These are phyloP conservation scores for Trichomalopsis sarcophagae DNA, from an alignment of 1,140 invertebrate genomes.

Conservation along the genomic window DNA sequence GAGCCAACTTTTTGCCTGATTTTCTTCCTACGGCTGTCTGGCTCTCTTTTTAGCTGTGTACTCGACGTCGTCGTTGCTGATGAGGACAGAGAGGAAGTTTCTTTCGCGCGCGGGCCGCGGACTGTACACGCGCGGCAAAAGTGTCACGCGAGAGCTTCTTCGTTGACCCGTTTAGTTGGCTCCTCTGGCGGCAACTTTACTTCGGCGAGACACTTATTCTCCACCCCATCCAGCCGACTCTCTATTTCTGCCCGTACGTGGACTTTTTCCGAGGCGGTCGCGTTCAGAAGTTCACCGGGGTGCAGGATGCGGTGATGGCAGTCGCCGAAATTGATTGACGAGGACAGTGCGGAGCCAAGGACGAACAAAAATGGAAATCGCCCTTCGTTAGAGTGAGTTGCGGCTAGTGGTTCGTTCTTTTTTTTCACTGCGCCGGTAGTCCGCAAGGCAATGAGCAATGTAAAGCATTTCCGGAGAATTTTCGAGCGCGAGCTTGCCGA, in stretches of 20 bases:
- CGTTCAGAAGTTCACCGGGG: neutral
- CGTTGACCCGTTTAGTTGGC: neutral
- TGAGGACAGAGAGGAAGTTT: neutral
- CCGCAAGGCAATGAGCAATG: neutral
- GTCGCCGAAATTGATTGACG: conserved; percentile 40
- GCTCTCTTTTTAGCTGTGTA: neutral
- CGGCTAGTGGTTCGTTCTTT: too few relatives aligned
- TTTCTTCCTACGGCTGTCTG: neutral
- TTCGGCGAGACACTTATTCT: neutral
- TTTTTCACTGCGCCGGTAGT: too few relatives aligned
- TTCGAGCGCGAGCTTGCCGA: neutral
- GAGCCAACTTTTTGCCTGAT: neutral
- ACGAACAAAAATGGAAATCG: conserved; percentile 52
- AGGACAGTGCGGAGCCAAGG: neutral
- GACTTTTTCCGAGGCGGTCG: neutral
- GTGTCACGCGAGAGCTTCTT: neutral
- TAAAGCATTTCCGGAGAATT: neutral
- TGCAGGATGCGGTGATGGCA: neutral
- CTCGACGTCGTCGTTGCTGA: neutral
- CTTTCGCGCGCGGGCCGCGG: neutral
- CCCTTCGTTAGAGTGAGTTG: too few relatives aligned
- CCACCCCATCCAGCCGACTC: neutral
- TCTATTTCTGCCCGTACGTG: neutral
- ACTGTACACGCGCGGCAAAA: neutral
- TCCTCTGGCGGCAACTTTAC: neutral